Base-by-base conservation (phyloP, 2,113 vertebrate genomes). In the Marmota monax region DNA sequence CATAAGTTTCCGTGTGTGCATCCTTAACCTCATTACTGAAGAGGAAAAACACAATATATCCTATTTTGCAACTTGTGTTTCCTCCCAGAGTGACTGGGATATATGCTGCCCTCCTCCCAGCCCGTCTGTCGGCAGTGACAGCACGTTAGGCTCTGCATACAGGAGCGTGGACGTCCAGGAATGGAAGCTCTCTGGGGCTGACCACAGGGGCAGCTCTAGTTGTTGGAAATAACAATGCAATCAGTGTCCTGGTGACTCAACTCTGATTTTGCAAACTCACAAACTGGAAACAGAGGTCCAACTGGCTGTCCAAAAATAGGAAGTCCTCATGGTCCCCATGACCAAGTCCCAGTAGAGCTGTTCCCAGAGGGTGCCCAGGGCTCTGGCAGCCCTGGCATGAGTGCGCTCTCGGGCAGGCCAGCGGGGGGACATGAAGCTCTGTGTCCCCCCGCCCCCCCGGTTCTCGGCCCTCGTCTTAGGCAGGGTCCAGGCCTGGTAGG, bases 111-210 rank as follows among this genome's bases (percentile, higher is more conserved):
- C 14, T 70, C 67, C 7, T n/a, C 67, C 12, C 34, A 34, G 34
- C 22, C 32, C 2, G 0, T 45, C 13, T 5, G 8, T 32, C 3
- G 25, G n/a, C 25, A 5, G 27, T 12, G 61, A 2, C 0, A 8
- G 45, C 39, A 18, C 7, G 22, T 4, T 6, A 10, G 18, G 2
- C 14, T 4, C 45, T 9, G 4, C 2, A 9, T 18, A 14, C 67
- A 11, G 5, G 23, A 25, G 53, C 0, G 22, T 5, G 3, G 7
- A 17, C 22, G 4, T 5, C 9, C 7, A 29, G 4, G 32, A 16
- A 25, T 3, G n/a, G 23, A 1, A 32, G 39, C 4, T 16, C n/a
- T 18, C 20, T 5, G 3, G 22, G 70, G 25, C 51, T 42, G 17
- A 1, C 56, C 18, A 20, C 10, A 20, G 22, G 51, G 37, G 32